Evolutionary conservation across 2,797 vertebrate genomes (phyloP), one percentile per base, ranked within the genome.

Genomic region (Dromococcyx pavoninus): DNA sequence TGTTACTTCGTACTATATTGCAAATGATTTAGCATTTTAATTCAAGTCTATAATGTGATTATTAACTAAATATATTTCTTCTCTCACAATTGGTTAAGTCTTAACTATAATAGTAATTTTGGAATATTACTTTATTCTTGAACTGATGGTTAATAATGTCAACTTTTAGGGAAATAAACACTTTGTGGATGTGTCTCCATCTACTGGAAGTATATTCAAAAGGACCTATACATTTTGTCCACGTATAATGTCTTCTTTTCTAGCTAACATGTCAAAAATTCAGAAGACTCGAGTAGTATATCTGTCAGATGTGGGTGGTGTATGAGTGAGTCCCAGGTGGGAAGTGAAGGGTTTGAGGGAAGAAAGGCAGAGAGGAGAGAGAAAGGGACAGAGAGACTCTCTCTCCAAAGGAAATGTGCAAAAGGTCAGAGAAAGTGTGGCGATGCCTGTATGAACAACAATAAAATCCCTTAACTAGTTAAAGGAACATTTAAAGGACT

Each of bases 151-250:
- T 91, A 93, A 72, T 92, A 78, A 86, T 60, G 18, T 28, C 44
- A 84, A 3, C 37, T 91, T 90, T 73, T 60, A 76, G 50, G 25
- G 91, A 92, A 84, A 79, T 71, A 78, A 95, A 81, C 94, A 79
- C 89, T 70, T 90, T 27, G 50, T 86, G 83, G 48, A 92, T 94
- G 73, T 96, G 94, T 95, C 95, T 96, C 95, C 94, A 96, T 91
- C 95, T 96, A 32, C 93, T 97, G 95, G 95, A 92, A 92, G 54
- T 88, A 88, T 65, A n/a, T 50, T 73, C 77, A 10, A 61, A 88
- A 91, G 81, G 71, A 88, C 58, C 51, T 69, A 35, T 0, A 0
- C 6, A 2, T 86, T 93, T 82, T 93, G 53, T 51, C 65, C 23
- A 7, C 21, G 8, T 43, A n/a, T 65, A 30, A 58, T 61, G 53